Conservation (phyloP, 2,888 invertebrate genomes). For the Ophion costatus region DNA sequence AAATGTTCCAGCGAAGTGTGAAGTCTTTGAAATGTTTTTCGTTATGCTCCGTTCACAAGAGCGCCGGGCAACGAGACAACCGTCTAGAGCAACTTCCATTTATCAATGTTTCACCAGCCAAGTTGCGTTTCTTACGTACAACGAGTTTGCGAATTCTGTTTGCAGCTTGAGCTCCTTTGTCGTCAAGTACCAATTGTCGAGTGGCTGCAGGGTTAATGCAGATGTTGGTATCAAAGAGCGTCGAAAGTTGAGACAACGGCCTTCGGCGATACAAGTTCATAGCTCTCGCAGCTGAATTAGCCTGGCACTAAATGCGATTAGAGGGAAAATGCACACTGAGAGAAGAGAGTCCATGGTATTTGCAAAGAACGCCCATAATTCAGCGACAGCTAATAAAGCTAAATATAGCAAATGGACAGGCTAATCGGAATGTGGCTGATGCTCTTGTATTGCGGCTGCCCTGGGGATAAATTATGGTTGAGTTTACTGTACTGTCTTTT, state of each 20-base stretch:
- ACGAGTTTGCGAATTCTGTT: not conserved
- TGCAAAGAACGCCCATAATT: no score
- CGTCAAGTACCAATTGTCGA: not conserved
- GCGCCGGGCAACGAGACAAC: no score
- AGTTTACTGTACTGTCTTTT: not conserved
- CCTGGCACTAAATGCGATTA: not conserved
- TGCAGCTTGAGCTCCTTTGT: not conserved
- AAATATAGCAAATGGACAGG: not conserved
- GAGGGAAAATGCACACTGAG: not conserved
- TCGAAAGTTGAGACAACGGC: not conserved
- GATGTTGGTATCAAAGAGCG: not conserved
- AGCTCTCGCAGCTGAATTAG: not conserved
- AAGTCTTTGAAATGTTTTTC: no score
- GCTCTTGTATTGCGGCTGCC: not conserved
- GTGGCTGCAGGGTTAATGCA: not conserved
- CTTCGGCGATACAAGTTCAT: not conserved
- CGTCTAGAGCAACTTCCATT: not conserved
- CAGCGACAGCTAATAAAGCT: no score
- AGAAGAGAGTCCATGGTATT: not conserved
- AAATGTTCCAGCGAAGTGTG: no score
- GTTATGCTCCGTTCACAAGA: no score
- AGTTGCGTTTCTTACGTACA: not conserved
- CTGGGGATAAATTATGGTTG: not conserved
- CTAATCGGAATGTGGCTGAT: not conserved
- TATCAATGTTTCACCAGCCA: not conserved